Evolutionary conservation across 2,113 vertebrate genomes (phyloP).

Genomic region (Lophochroa leadbeateri): DNA sequence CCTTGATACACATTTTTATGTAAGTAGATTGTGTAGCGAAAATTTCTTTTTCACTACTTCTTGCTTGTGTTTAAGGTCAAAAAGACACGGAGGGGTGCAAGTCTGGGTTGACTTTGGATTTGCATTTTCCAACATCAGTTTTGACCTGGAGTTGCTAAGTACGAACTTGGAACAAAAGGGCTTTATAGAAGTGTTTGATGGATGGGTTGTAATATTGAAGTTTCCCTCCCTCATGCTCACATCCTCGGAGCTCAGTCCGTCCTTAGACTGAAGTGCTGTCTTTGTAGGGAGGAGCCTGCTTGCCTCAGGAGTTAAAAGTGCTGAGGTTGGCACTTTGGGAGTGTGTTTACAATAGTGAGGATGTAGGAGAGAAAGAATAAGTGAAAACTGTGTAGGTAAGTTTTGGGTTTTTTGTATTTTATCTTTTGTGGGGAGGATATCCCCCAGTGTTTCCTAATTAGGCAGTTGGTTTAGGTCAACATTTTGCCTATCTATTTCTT

Average conservation of each 20-base stretch:
- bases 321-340: not conserved
- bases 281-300: not conserved
- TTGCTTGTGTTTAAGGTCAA: not conserved
- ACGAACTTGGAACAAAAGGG: constrained; percentile 48
- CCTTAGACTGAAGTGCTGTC: not conserved
- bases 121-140: constrained; percentile 35
- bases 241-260: not conserved
- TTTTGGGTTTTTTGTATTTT: not conserved
- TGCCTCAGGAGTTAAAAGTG: constrained; percentile 8
- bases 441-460: not conserved
- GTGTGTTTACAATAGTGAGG: not conserved
- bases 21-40: not conserved
- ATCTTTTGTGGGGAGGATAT: not conserved
- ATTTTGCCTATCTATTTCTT: not conserved
- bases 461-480: not conserved
- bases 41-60: not conserved
- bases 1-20: not conserved
- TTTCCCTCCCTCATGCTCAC: not conserved
- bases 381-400: not conserved
- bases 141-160: constrained; percentile 33
- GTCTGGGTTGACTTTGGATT: not conserved
- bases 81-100: not conserved
- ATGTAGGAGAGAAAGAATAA: not conserved
- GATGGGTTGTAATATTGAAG: constrained; percentile 40
- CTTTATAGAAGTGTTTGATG: constrained; percentile 40